Base-by-base conservation (phyloP, 2,797 vertebrate species). In the Melanotaenia boesemani region DNA sequence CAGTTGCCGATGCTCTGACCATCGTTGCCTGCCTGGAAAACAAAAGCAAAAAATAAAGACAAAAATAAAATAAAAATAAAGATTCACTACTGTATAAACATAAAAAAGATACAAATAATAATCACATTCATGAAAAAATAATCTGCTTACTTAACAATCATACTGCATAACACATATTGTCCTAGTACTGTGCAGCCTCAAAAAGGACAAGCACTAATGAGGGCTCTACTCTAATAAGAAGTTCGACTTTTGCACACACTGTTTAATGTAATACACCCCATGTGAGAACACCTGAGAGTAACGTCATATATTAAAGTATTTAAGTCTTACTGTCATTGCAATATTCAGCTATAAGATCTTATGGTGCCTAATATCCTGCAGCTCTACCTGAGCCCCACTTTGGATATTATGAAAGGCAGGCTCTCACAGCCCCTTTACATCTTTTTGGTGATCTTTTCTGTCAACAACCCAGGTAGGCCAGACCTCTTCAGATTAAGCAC, bases 1-100 rank as follows among this genome's bases (percentile, higher is more conserved):
- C 97, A 98, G 93, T 98, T 98, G 15, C 97, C 97, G 60, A 98
- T 97, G 89, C 95, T 96, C 91, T 96, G 96, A 16, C 97, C 97
- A 91, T 97, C 96, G 15, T 94, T 96, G 61, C 97, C 97, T 4
- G 97, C 97, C 97, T 97, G 86, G 20, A 20, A 79, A n/a, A 70
- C 58, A 71, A 32, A 64, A 54, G 63, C 46, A 56, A 8, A 34
- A 61, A 10, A 16, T 34, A 24, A 54, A 26, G 0, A 3, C 0
- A 37, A 22, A n/a, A 13, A n/a, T 4, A 63, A n/a, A 15, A 30
- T 5, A 26, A 3, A 4, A n/a, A 48, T 8, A 20, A 48, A 16
- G 41, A 10, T 8, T 48, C 7, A 46, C 7, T 48, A 9, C 18
- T n/a, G 46, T n/a, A 6, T n/a, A n/a, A 46, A 48, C 7, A 48